Base-by-base conservation (phyloP, 1,140 invertebrate species). In the Calycopis cecrops region DNA sequence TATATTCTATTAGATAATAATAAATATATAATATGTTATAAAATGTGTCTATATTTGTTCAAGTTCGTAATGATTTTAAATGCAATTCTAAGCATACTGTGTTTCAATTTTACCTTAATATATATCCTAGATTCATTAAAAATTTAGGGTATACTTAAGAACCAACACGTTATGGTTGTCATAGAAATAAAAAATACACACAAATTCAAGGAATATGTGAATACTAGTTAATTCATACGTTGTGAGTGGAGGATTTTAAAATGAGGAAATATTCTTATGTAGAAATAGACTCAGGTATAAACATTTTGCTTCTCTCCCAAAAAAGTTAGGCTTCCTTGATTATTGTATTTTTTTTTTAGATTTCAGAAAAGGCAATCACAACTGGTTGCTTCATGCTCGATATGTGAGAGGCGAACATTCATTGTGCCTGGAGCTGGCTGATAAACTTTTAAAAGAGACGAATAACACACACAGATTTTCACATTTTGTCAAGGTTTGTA, bases 401-500 rank as follows among this genome's bases (percentile, higher is more conserved):
- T 86, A 78, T 61, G 80, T 86, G 9, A 64, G 83, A 50, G 80
- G 83, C 16, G 80, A 86, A 52, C 74, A 83, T 42, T 54, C 67
- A 1, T 12, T 56, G 38, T 87, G 83, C 42, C 34, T 79, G 21
- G 67, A 76, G 9, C 59, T 85, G 10, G 76, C 69, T 9, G 83
- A 83, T 48, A 58, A 84, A 8, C 59, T 86, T 35, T 81, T 77
- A 47, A 73, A 65, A 33, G 35, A 71, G 34, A 63, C 65, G 1
- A 65, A 73, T 21, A 82, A 82, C 55, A 78, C 60, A 4, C 81
- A 85, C 58, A 80, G 66, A 77, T 83, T 78, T 55, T 79, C 81
- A 0, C 71, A 82, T 63, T 86, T 65, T 49, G 68, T 86, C 35
- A 83, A 83, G 77, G 83, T 84, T 12, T n/a, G 38, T 52, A 42